A percentile compares a stretch with the other conserved stretches of the same genome.
phyloP scores from a whole-genome alignment of 2,888 invertebrate genomes.

The Heliconius charithonia region DNA sequence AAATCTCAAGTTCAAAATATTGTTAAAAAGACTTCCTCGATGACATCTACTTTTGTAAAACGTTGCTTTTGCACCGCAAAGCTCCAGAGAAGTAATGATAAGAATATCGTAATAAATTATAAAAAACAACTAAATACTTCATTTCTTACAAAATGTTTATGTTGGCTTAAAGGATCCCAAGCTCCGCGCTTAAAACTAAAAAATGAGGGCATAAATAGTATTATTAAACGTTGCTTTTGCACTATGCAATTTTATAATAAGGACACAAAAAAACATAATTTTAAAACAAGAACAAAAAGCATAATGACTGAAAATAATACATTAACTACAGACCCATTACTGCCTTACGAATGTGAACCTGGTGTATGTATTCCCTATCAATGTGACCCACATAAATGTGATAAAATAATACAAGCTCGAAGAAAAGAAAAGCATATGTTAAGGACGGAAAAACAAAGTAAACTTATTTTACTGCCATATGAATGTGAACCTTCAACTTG shows the following conservation, averaged over 20 bases:
- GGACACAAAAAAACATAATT: slow-evolving; percentile 25
- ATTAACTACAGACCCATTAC: slow-evolving; percentile 33
- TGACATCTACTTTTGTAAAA: slow-evolving; percentile 40
- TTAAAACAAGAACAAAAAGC: slow-evolving; percentile 33
- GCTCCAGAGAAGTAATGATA: slow-evolving; percentile 20
- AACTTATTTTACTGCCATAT: slow-evolving; percentile 38
- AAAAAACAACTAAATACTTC: slow-evolving; percentile 22
- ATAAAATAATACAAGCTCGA: slow-evolving; percentile 53
- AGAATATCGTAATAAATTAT: slow-evolving; percentile 28
- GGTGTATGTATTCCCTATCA: slow-evolving; percentile 56
- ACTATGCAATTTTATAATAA: slow-evolving; percentile 32
- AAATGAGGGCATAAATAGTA: slow-evolving; percentile 32
- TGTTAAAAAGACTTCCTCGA: slow-evolving; percentile 33
- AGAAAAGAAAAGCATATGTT: slow-evolving; percentile 45
- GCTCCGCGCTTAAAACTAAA: slow-evolving; percentile 17
- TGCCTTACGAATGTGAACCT: slow-evolving; percentile 59
- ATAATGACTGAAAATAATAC: slow-evolving; percentile 41
- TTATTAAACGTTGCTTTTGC: slow-evolving; percentile 42
- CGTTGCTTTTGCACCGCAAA: slow-evolving; percentile 44
- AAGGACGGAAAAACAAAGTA: background rate
- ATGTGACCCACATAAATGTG: slow-evolving; percentile 56
- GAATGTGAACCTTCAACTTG: slow-evolving; percentile 48
- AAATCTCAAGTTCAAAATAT: slow-evolving; percentile 28
- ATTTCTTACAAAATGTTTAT: slow-evolving; percentile 34
- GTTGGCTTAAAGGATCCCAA: slow-evolving; percentile 33